Evolutionary conservation across 2,888 invertebrate genomes (phyloP).

Genomic region (Hyalella azteca): DNA sequence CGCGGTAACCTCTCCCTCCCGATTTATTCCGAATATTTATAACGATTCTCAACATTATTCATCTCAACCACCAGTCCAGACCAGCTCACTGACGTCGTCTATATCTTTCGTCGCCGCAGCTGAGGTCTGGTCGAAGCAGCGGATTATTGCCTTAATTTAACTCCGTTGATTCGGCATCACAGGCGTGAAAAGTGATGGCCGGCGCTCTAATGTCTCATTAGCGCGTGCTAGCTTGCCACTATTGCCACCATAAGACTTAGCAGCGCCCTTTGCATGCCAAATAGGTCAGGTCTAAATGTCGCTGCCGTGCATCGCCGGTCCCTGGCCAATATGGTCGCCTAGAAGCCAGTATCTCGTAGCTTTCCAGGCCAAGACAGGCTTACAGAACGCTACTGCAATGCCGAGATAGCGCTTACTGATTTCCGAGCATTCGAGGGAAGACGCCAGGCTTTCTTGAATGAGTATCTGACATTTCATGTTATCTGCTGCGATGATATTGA

Average conservation of each 20-base stretch:
- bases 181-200: background rate
- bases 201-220: slow-evolving; percentile 19
- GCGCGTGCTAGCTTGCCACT: slow-evolving; percentile 8
- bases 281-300: background rate
- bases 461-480: too few relatives aligned
- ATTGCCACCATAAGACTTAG: background rate
- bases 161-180: slow-evolving; percentile 8
- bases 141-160: background rate
- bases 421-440: background rate
- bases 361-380: background rate
- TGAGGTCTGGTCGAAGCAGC: background rate
- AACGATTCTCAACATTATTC: too few relatives aligned
- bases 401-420: background rate
- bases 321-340: background rate
- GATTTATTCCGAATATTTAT: too few relatives aligned
- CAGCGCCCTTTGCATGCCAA: background rate
- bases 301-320: background rate
- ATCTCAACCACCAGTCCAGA: background rate
- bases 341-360: background rate
- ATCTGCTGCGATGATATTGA: too few relatives aligned
- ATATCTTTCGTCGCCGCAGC: background rate
- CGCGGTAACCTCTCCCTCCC: too few relatives aligned
- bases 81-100: background rate
- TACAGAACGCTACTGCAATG: background rate
- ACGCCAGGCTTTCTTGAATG: too few relatives aligned